phyloP scores from a whole-genome alignment of 2,888 invertebrate species.

The Dioctria linearis region DNA sequence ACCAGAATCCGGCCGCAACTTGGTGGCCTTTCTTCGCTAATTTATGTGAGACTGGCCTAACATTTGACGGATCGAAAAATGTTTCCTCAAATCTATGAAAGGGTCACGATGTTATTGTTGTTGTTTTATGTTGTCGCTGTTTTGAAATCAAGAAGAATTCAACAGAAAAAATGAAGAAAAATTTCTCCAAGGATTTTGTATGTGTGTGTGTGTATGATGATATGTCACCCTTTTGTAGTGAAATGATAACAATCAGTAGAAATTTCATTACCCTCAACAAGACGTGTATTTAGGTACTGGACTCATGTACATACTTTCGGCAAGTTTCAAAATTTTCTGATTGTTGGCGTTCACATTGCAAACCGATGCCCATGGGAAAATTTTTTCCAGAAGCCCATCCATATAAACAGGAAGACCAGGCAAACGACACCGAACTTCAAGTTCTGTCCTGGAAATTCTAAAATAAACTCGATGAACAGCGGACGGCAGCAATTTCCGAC shows the following conservation, averaged over 20 bases:
- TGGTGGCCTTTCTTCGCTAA: conserved; percentile 42
- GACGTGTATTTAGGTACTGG: no score
- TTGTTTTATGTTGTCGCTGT: no score
- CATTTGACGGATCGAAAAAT: conserved; percentile 51
- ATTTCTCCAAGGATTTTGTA: background rate
- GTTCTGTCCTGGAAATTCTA: conserved; percentile 37
- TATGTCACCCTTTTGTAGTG: conserved; percentile 2
- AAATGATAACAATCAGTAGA: conserved; percentile 1
- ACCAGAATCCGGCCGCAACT: background rate
- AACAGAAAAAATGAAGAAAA: background rate
- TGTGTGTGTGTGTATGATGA: background rate
- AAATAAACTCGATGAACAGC: background rate
- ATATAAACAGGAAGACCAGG: conserved; percentile 14
- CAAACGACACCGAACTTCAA: background rate
- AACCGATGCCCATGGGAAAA: conserved; percentile 56
- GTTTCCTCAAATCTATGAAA: conserved; percentile 47
- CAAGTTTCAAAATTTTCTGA: background rate
- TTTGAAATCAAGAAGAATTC: background rate
- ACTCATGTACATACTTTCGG: background rate
- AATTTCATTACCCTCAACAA: background rate
- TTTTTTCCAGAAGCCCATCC: conserved; percentile 3
- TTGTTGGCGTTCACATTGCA: conserved; percentile 33
- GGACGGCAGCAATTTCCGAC: conserved; percentile 27
- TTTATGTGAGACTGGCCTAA: conserved; percentile 51
- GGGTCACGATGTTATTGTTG: conserved; percentile 5